These are phyloP conservation scores for Cotesia vestalis DNA, from an alignment of 1,140 invertebrate genomes.

Conservation along the genomic window DNA sequence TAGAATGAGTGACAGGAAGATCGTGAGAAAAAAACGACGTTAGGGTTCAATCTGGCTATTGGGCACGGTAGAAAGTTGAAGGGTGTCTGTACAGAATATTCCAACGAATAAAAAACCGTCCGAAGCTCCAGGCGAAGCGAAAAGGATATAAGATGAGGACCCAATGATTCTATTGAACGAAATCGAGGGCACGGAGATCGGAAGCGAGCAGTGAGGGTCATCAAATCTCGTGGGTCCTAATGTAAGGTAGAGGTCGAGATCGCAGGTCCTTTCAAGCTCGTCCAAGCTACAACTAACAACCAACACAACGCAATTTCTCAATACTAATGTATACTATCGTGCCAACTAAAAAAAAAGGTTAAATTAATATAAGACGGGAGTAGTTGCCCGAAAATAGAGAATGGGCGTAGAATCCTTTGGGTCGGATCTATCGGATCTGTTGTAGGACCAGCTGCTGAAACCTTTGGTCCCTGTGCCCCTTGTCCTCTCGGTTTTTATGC, in stretches of 20 bases:
- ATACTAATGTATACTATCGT: conserved; percentile 8
- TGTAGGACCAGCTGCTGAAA: conserved; percentile 62
- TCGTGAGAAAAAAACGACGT: too few relatives aligned
- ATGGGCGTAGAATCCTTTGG: conserved; percentile 58
- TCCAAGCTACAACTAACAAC: background rate
- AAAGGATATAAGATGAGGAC: conserved; percentile 5
- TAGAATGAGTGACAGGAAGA: background rate
- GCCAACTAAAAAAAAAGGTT: background rate
- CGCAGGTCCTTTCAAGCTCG: background rate
- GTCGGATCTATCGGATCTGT: conserved; percentile 39
- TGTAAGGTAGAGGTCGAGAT: too few relatives aligned
- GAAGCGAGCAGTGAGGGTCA: too few relatives aligned
- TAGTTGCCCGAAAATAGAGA: conserved; percentile 13
- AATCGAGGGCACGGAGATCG: background rate
- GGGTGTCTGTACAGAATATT: background rate
- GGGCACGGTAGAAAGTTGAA: background rate
- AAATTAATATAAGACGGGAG: background rate
- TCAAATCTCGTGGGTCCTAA: too few relatives aligned
- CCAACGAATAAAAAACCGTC: conserved; percentile 5
- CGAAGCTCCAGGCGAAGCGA: background rate
- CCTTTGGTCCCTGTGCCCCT: conserved; percentile 39
- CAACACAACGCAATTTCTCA: too few relatives aligned
- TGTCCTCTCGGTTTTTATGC: conserved; percentile 39
- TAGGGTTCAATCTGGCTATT: too few relatives aligned
- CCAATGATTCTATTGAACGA: background rate